A percentile compares a stretch with the other conserved stretches of the same genome.
Evolutionary conservation across 2,113 vertebrate species (phyloP).

Genomic region (Spilogale gracilis): DNA sequence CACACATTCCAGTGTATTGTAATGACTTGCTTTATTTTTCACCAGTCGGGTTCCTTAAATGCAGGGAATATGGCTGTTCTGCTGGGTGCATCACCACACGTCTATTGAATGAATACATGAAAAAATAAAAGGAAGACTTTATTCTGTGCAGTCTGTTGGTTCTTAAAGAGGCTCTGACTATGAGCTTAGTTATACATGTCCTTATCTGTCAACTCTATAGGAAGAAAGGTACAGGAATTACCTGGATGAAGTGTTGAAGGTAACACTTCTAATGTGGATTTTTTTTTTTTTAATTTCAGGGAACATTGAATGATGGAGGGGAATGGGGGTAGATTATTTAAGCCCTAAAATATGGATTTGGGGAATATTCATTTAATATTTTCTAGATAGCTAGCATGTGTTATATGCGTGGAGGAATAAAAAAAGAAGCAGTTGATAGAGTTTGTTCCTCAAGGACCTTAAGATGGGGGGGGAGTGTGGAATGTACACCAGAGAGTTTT

Average conservation of each 20-base stretch:
- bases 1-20: background rate
- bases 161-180: background rate
- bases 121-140: background rate
- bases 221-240: background rate
- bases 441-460: background rate
- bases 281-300: background rate
- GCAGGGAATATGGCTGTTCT: background rate
- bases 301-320: background rate
- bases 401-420: background rate
- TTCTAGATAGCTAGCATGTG: background rate
- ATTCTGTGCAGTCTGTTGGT: background rate
- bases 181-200: background rate
- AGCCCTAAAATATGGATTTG: background rate
- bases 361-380: slow-evolving; percentile 46
- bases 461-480: background rate
- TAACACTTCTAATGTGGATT: background rate
- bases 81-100: background rate
- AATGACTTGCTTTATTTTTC: slow-evolving; percentile 31
- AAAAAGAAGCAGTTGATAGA: background rate
- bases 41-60: background rate
- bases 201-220: background rate
- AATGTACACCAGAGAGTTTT: background rate
- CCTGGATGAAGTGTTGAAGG: background rate
- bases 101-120: background rate
- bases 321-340: background rate